Evolutionary conservation across 1,140 invertebrate genomes (phyloP), one percentile per base, ranked within the genome.

Genomic region (Diploscapter pachys): DNA sequence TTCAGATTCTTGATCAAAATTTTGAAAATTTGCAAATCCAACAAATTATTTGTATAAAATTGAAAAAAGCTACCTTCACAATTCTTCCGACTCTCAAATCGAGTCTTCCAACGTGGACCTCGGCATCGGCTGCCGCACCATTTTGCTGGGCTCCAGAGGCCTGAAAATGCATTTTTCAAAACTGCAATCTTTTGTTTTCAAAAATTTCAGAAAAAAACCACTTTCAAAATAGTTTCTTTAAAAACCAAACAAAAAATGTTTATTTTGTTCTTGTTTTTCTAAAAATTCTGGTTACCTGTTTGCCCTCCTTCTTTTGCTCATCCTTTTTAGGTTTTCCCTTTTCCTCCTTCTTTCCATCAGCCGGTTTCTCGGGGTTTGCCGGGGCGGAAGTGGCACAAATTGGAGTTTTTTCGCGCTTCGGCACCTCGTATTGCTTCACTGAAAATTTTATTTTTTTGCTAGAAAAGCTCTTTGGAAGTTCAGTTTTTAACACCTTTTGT

Each of bases 41-140:
- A 31, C 31, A 31, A 31, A 31, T 31, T 31, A 31, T 31, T 31
- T 31, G 0, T 31, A 31, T 31, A 31, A 31, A 31, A 31, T 31
- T 31, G 31, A 31, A 31, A 31, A 31, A 31, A 31, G 31, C 31
- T 31, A 31, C 31, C 31, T 31, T 31, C 31, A 93, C 84, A 80
- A 96, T 93, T 86, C 91, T 91, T 3, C 93, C 94, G 76, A 96
- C 91, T 80, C 92, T 88, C 64, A 96, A 88, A 87, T 95, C 92
- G 63, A 96, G 71, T 48, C 83, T 62, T 62, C 83, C 84, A 63
- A 85, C 71, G 73, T 85, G 81, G 48, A 85, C 69, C 4, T 50
- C 51, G 55, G 79, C 83, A 48, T 82, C 80, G 2, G 62, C 64
- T 59, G 66, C 63, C 50, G 65, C 73, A 3, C 49, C 49, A 68